Percentiles rank a stretch among this genome's conserved stretches.
phyloP scores from a whole-genome alignment of 2,888 invertebrate genomes.

The Phyllotreta striolata region DNA sequence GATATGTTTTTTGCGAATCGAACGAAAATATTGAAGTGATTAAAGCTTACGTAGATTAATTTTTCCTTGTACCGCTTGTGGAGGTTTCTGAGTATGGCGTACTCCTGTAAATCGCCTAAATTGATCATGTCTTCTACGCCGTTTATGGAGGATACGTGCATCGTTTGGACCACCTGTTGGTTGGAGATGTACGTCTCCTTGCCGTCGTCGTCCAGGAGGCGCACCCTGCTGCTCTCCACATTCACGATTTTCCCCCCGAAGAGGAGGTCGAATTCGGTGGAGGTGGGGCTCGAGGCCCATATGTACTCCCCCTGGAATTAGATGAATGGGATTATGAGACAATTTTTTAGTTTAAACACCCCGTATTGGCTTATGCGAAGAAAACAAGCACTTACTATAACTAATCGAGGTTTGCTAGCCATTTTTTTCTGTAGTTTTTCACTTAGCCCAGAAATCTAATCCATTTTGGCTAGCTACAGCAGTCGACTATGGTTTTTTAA shows the following conservation, averaged over 20 bases:
- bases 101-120: constrained; percentile 92
- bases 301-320: constrained; percentile 80
- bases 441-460: too few species aligned
- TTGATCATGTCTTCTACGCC: constrained; percentile 97
- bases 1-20: background rate
- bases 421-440: constrained; percentile 8
- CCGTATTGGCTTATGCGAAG: background rate
- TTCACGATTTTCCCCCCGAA: constrained; percentile 84
- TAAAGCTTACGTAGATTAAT: constrained; percentile 84
- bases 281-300: constrained; percentile 81
- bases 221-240: constrained; percentile 77
- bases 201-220: constrained; percentile 85
- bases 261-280: constrained; percentile 83
- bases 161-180: constrained; percentile 72
- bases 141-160: constrained; percentile 80
- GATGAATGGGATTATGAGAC: background rate
- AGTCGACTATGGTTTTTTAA: too few species aligned
- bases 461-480: too few species aligned
- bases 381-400: constrained; percentile 21
- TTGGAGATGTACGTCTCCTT: constrained; percentile 71
- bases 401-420: constrained; percentile 23
- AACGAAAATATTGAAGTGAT: background rate
- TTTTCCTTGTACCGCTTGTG: constrained; percentile 88
- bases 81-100: constrained; percentile 90
- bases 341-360: background rate